These are phyloP conservation scores for Talpa occidentalis DNA, from an alignment of 2,113 vertebrate species.

Conservation along the genomic window DNA sequence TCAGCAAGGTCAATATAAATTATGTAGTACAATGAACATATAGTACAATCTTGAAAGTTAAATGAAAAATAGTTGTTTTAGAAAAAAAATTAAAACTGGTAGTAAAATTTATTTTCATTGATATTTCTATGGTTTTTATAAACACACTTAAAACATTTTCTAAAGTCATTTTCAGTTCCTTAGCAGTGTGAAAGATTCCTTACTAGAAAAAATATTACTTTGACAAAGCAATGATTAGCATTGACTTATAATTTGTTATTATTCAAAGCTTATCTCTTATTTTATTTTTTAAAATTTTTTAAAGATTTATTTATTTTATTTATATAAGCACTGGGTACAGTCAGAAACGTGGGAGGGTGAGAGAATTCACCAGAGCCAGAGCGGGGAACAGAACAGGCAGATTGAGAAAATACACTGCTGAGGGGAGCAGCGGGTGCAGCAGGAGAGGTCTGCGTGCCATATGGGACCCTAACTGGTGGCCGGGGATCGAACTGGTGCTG, in stretches of 20 bases:
- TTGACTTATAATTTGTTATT: not conserved
- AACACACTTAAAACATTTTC: not conserved
- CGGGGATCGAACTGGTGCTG: too few species aligned
- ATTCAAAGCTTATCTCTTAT: not conserved
- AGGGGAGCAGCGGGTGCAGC: too few species aligned
- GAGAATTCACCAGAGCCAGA: too few species aligned
- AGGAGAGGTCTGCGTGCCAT: too few species aligned
- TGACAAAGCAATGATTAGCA: not conserved
- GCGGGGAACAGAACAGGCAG: too few species aligned
- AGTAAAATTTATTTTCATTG: slow-evolving; percentile 24
- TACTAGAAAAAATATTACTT: not conserved
- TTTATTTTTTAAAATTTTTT: too few species aligned
- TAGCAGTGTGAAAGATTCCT: not conserved
- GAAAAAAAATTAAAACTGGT: not conserved
- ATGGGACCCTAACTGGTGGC: too few species aligned
- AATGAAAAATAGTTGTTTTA: not conserved
- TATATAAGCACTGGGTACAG: too few species aligned
- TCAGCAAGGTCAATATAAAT: not conserved
- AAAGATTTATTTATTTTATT: too few species aligned
- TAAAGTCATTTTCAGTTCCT: not conserved
- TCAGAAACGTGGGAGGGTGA: too few species aligned
- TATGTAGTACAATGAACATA: not conserved
- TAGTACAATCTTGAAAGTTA: slow-evolving; percentile 17
- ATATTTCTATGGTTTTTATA: not conserved
- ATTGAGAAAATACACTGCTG: too few species aligned